Conservation (phyloP, 2,888 invertebrate genomes). For the Ormyrus labotus region DNA sequence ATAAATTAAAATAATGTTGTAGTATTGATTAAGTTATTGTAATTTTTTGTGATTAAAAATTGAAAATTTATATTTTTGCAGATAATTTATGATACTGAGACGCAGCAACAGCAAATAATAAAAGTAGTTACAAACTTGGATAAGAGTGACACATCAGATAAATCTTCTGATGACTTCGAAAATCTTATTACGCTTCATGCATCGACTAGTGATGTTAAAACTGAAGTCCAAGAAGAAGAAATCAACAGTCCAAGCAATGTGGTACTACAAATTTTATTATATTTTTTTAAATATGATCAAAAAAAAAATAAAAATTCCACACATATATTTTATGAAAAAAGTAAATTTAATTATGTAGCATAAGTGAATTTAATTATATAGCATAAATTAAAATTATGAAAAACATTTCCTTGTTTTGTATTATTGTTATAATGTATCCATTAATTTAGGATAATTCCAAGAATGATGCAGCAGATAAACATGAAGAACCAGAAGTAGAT, state of each 20-base stretch:
- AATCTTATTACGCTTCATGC: constrained; percentile 53
- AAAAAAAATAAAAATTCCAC: too few relatives aligned
- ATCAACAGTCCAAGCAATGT: not conserved
- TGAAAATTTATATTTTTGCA: constrained; percentile 14
- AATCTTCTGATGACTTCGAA: constrained; percentile 24
- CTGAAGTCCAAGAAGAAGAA: constrained; percentile 20
- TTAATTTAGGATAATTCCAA: constrained; percentile 50
- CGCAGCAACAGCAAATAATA: constrained; percentile 38
- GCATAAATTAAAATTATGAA: too few relatives aligned
- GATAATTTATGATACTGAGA: constrained; percentile 50
- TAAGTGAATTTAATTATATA: too few relatives aligned
- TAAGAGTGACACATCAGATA: not conserved
- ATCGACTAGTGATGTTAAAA: constrained; percentile 36
- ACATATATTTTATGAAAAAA: too few relatives aligned
- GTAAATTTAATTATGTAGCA: too few relatives aligned
- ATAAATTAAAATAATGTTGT: not conserved
- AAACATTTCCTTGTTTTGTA: too few relatives aligned
- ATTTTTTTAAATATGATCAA: not conserved
- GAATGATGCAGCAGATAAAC: constrained; percentile 38
- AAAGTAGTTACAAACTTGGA: constrained; percentile 39
- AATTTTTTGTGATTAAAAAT: too few relatives aligned
- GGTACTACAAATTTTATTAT: constrained; percentile 20
- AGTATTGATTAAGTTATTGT: too few relatives aligned
- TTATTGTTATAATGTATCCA: not conserved
- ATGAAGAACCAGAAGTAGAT: constrained; percentile 60